Base-by-base conservation (phyloP, 2,113 vertebrate genomes). In the Casuarius casuarius region DNA sequence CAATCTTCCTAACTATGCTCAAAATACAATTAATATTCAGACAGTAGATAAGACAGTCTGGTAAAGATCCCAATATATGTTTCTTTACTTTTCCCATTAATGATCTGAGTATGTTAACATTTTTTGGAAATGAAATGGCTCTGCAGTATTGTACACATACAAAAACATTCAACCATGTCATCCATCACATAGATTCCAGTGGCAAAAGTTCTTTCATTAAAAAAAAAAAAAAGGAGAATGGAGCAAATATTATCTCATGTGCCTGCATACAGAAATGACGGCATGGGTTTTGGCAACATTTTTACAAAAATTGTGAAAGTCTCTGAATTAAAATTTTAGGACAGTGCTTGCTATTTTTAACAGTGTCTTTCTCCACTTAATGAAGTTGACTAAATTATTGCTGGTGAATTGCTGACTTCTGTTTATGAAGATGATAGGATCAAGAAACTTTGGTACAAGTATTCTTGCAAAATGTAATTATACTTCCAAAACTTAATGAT, bases 51-150 rank as follows among this genome's bases (percentile, higher is more conserved):
- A 58, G 5, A 3, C 38, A 35, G 9, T 48, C 16, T 52, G 7
- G 12, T 81, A 58, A 48, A 58, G 33, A 42, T 51, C 48, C 52
- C 22, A 40, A 54, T 26, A 25, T 25, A 29, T 3, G 26, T 59
- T 84, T 77, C 9, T 56, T 66, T 74, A 31, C 7, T 72, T 83
- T 72, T 68, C 17, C 16, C 7, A 31, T 9, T 46, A n/a, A 31
- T 4, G 59, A n/a, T 38, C 11, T 2, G 0, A 33, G 1, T 33
- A 35, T 59, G 14, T 68, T 23, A 29, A 51, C 7, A 4, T 51
- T 46, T 22, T 89, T 84, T 15, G 1, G 3, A 56, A 78, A 42
- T 83, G 0, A 72, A 84, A 49, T 23, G 2, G 0, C 15, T 70
- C 20, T 80, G 18, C 6, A 65, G 7, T 42, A 31, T 28, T 35